Conservation (phyloP, 92 coral and sea anemone genomes). For the Chrysogorgia sp. region DNA sequence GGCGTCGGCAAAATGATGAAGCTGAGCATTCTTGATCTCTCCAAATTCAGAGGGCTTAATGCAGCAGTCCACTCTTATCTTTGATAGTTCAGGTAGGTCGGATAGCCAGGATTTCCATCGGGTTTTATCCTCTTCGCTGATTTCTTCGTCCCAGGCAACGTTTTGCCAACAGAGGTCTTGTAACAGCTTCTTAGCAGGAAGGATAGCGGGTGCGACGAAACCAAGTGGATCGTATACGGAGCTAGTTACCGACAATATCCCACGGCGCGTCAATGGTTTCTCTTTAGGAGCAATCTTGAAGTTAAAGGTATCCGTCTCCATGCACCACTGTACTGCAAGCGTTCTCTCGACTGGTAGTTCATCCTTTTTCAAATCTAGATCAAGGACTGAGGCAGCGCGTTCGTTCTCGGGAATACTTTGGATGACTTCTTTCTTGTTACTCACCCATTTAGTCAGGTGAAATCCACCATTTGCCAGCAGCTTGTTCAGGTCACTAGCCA, state of each 20-base stretch:
- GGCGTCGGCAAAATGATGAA: conserved; percentile 37
- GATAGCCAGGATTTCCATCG: not conserved
- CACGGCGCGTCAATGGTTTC: not conserved
- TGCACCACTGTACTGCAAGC: not conserved
- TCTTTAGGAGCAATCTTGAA: not conserved
- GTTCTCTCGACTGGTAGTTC: not conserved
- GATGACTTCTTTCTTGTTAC: too few relatives aligned
- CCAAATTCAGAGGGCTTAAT: conserved; percentile 1
- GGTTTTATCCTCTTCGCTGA: not conserved
- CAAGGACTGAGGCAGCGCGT: not conserved
- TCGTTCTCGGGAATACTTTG: not conserved
- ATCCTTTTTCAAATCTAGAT: not conserved
- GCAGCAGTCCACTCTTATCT: not conserved
- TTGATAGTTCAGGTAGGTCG: not conserved
- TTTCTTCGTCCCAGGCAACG: conserved; percentile 3
- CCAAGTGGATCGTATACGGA: conserved; percentile 9
- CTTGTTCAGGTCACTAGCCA: too few relatives aligned
- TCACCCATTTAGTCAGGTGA: too few relatives aligned
- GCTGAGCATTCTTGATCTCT: not conserved
- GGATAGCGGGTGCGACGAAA: too few relatives aligned
- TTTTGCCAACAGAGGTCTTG: conserved; percentile 2
- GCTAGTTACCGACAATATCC: not conserved
- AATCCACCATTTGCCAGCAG: too few relatives aligned
- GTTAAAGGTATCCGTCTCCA: not conserved
- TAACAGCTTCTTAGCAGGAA: not conserved